Base-by-base conservation (phyloP, 2,888 invertebrate species). In the Pomacea canaliculata region DNA sequence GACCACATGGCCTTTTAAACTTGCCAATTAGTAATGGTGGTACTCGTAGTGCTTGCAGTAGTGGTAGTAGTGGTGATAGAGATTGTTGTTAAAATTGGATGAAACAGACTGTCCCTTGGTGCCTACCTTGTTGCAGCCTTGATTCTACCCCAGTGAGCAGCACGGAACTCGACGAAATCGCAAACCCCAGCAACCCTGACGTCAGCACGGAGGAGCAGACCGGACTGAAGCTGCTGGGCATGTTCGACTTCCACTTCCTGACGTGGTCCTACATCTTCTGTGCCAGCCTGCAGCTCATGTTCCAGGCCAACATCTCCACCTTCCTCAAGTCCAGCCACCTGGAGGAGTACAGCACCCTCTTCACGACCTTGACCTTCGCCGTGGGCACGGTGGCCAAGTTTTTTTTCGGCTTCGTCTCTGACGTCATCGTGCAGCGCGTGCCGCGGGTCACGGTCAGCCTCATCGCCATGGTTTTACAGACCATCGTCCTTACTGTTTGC, bases 231-330 rank as follows among this genome's bases (percentile, higher is more conserved):
- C 78, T 87, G 27, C 49, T 86, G 1, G 81, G 79, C 68, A 49
- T 78, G 18, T 82, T 82, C 56, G 85, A 87, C 69, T 87, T 85
- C 70, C 86, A 86, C 62, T 85, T 84, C 71, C 79, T 87, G 3
- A 78, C 83, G n/a, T 86, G 86, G 86, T 74, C 83, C 5, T 85
- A 81, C 73, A 82, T 85, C 70, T 82, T 85, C 63, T 86, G 85
- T 71, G 84, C 86, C 7, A 83, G 85, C 10, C 69, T 87, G 7
- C 86, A 87, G 78, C 80, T 85, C 9, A 85, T 84, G 74, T 86
- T 84, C 76, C 85, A 85, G 66, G 70, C 81, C 37, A 87, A 85
- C 74, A 83, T 85, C 18, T 82, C 83, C 3, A 83, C 84, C 1
- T 87, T 86, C 76, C 80, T 87, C 12, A 85, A 84, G 73, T 85